A percentile compares a stretch with the other conserved stretches of the same genome.
phyloP scores from a whole-genome alignment of 2,113 vertebrate genomes.

The Indicator indicator region DNA sequence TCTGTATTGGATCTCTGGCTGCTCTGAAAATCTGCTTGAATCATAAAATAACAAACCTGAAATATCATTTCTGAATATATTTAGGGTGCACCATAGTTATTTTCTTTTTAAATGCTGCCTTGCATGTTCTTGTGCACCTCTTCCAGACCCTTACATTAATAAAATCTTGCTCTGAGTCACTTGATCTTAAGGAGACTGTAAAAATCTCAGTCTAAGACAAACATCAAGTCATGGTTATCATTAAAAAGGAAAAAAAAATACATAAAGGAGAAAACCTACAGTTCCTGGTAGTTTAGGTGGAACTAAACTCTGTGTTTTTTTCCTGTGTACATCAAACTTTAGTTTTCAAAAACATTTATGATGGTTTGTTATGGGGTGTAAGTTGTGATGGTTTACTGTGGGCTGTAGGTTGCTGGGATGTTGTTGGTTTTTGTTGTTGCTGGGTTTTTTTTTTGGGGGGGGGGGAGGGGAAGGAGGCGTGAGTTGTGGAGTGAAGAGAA shows the following conservation, averaged over 20 bases:
- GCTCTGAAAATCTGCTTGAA: not conserved
- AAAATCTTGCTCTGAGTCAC: not conserved
- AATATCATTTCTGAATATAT: not conserved
- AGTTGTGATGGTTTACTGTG: too few species aligned
- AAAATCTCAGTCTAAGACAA: not conserved
- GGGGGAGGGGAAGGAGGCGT: too few species aligned
- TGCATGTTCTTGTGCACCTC: not conserved
- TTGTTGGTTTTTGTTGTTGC: not conserved
- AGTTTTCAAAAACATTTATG: not conserved
- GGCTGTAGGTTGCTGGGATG: too few species aligned
- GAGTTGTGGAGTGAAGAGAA: too few species aligned
- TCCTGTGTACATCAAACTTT: not conserved
- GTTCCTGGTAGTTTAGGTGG: not conserved
- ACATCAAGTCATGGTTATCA: not conserved
- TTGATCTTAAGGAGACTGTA: not conserved
- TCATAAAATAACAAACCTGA: not conserved
- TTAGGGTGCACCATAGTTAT: not conserved
- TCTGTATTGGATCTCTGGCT: not conserved
- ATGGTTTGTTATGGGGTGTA: not conserved
- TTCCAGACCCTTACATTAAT: not conserved
- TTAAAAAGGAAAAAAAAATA: not conserved
- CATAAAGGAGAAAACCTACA: not conserved
- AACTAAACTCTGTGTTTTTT: not conserved
- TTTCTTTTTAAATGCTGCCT: not conserved
- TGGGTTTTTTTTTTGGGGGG: not conserved